Evolutionary conservation across 2,113 vertebrate genomes (phyloP), one percentile per base, ranked within the genome.

Genomic region (Malurus alboscapulatus): DNA sequence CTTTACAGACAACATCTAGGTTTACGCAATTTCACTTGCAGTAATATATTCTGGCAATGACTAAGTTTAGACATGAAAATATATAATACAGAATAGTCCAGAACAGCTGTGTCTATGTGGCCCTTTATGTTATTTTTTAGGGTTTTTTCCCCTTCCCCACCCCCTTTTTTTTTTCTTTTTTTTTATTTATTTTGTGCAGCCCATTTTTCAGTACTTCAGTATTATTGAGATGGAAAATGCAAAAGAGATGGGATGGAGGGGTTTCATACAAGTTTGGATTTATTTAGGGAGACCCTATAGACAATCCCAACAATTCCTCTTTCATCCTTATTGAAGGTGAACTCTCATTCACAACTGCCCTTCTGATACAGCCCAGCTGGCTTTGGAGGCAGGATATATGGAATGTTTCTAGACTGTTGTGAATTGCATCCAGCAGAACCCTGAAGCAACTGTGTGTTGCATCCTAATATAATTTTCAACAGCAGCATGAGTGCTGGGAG

Each of bases 321-420:
- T 93, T 90, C 78, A 94, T 87, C 73, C 36, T 90, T 88, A 92
- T 45, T 88, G 73, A 88, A 87, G 40, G 66, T 84, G 72, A 96
- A 93, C 87, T 96, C 61, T 92, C 42, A 59, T 80, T 92, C 72
- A 82, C 65, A 88, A 58, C 65, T 88, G 62, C 72, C 87, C 36
- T 90, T 63, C 51, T 95, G 87, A 87, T 67, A 92, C 71, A 53
- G 80, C 55, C 76, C 95, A 94, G 84, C 47, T 92, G 90, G 66
- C 69, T 93, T 92, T 94, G 94, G 95, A 79, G 76, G 78, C n/a
- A 94, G n/a, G 72, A 91, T 95, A 95, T 96, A 96, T 90, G 66
- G 47, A 44, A 58, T 93, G 53, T 89, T 96, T 90, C 87, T 82
- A 88, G 68, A 62, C 58, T 55, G 68, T 77, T 79, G 84, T 86